Percentiles rank a stretch among this genome's conserved stretches.
Conservation (phyloP, 2,113 vertebrate genomes). For the Oenanthe melanoleuca region DNA sequence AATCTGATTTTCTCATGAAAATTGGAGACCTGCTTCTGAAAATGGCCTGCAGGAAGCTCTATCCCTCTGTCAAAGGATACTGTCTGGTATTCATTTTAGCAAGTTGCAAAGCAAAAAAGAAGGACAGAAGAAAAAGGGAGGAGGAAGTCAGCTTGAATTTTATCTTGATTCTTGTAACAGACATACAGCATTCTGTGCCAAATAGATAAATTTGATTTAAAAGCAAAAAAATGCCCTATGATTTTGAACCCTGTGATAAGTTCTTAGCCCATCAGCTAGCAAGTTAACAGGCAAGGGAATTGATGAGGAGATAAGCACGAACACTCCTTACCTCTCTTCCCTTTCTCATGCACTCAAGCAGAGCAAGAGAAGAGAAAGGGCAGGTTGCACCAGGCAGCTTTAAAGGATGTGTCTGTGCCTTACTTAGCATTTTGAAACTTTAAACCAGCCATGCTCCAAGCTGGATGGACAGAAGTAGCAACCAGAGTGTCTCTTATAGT, state of each 20-base stretch:
- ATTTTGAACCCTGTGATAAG: background rate
- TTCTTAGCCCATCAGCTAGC: background rate
- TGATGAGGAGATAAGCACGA: background rate
- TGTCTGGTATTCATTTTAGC: background rate
- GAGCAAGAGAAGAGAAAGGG: background rate
- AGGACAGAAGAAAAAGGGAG: background rate
- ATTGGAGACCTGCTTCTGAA: background rate
- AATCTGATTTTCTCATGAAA: conserved; percentile 10
- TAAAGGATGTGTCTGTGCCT: background rate
- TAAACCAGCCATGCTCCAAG: background rate
- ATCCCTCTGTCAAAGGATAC: background rate
- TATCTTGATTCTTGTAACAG: background rate
- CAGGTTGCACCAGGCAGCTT: background rate
- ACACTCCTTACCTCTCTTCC: background rate
- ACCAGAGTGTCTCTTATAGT: background rate
- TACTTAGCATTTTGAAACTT: background rate
- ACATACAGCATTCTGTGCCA: background rate
- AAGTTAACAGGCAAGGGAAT: background rate
- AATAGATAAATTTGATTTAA: background rate
- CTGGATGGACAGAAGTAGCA: background rate
- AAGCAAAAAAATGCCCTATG: background rate
- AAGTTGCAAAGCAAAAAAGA: background rate
- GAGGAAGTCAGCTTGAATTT: background rate
- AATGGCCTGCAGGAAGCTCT: background rate
- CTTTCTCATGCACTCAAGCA: background rate